phyloP scores from a whole-genome alignment of 2,113 vertebrate genomes.

The Malurus alboscapulatus region DNA sequence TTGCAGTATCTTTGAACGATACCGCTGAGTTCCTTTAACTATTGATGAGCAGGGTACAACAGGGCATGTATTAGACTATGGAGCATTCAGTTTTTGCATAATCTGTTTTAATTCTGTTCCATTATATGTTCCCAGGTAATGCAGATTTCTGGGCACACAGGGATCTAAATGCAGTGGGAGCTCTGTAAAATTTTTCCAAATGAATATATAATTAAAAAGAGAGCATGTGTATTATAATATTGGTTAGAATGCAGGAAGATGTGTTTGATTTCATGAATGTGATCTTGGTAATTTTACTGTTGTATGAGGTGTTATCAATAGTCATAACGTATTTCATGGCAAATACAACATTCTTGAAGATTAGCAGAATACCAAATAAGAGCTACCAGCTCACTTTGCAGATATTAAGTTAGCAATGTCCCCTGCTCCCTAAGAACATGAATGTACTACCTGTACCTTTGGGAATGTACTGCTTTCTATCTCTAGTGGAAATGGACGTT shows the following conservation, averaged over 20 bases:
- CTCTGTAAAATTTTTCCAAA: neutral
- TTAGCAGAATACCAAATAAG: neutral
- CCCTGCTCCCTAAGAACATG: constrained; percentile 12
- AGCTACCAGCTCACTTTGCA: neutral
- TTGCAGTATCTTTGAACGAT: neutral
- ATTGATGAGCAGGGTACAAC: neutral
- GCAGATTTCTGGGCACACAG: neutral
- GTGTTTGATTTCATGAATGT: neutral
- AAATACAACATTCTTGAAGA: constrained; percentile 21
- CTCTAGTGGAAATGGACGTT: neutral
- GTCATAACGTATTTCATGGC: neutral
- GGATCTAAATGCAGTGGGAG: neutral
- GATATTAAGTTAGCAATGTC: constrained; percentile 9
- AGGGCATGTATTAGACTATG: neutral
- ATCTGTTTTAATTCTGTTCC: neutral
- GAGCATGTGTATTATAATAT: neutral
- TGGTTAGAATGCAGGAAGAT: neutral
- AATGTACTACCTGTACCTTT: neutral
- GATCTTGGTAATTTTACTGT: neutral
- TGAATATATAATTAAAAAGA: neutral
- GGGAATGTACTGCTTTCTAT: neutral
- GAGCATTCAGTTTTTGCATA: neutral
- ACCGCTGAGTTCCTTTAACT: neutral
- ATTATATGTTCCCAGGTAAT: neutral
- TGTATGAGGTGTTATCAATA: neutral